A percentile compares a stretch with the other conserved stretches of the same genome.
Evolutionary conservation across 1,140 invertebrate species (phyloP).

Genomic region (Chlorops oryzae): DNA sequence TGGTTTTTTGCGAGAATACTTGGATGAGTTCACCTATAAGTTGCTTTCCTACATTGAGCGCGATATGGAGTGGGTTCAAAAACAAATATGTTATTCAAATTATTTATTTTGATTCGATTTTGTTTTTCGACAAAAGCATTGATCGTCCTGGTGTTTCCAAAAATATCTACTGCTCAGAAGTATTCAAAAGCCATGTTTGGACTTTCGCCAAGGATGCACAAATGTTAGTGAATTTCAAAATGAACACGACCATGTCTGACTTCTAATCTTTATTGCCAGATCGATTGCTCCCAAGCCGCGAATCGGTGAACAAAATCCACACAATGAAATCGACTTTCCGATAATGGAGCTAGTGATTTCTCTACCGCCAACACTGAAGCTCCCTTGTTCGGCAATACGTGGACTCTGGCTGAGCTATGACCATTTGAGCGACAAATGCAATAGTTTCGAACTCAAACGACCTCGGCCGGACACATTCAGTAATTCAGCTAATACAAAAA

Average conservation of each 20-base stretch:
- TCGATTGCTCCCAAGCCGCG: conserved; percentile 36
- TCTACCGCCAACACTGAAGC: conserved; percentile 52
- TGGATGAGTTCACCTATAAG: conserved; percentile 46
- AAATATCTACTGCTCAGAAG: conserved; percentile 37
- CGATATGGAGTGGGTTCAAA: conserved; percentile 39
- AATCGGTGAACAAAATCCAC: conserved; percentile 34
- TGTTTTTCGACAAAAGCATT: conserved; percentile 20
- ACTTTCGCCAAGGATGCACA: conserved; percentile 45
- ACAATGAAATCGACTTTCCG: conserved; percentile 54
- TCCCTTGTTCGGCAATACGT: conserved; percentile 54
- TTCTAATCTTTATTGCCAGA: conserved; percentile 13
- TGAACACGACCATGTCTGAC: not conserved
- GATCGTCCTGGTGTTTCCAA: conserved; percentile 40
- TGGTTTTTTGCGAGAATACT: conserved; percentile 31
- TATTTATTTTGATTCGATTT: not conserved
- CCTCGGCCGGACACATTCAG: conserved; percentile 36
- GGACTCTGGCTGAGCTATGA: conserved; percentile 58
- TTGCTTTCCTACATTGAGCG: conserved; percentile 45
- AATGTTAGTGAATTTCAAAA: conserved; percentile 23
- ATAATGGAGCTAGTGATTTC: conserved; percentile 53
- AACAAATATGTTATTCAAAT: not conserved
- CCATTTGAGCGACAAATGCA: conserved; percentile 52
- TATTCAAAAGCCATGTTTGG: conserved; percentile 45
- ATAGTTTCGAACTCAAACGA: conserved; percentile 43
- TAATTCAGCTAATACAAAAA: conserved; percentile 10